Conservation (phyloP, 2,888 invertebrate genomes). For the Arctia plantaginis region DNA sequence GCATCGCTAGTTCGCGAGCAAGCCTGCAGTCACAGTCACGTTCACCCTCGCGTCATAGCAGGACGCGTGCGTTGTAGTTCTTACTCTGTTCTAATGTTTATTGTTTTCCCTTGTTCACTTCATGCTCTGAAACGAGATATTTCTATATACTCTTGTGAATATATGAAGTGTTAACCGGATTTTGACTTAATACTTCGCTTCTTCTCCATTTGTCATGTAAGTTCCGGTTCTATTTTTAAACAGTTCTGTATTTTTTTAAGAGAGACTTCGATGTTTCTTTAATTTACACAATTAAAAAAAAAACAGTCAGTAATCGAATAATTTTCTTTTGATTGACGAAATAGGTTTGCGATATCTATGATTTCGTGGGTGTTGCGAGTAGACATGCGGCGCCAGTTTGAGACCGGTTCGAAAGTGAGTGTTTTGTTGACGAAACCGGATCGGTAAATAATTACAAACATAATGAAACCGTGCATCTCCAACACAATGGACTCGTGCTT, state of each 20-base stretch:
- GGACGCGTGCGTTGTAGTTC: constrained; percentile 66
- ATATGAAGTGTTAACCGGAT: constrained; percentile 56
- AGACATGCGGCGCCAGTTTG: constrained; percentile 54
- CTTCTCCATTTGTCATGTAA: constrained; percentile 49
- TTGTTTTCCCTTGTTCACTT: constrained; percentile 48
- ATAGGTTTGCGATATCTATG: constrained; percentile 39
- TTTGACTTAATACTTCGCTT: constrained; percentile 42
- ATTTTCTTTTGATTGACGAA: constrained; percentile 24
- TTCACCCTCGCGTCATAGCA: constrained; percentile 63
- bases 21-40: constrained; percentile 72
- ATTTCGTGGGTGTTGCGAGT: constrained; percentile 35
- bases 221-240: constrained; percentile 44
- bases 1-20: constrained; percentile 53
- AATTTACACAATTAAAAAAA: not conserved
- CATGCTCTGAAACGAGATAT: constrained; percentile 39
- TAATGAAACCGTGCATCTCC: constrained; percentile 47
- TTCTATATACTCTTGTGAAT: constrained; percentile 50
- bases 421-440: constrained; percentile 77
- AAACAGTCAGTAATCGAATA: constrained; percentile 13
- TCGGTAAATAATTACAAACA: constrained; percentile 65
- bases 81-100: constrained; percentile 46
- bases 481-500: constrained; percentile 33
- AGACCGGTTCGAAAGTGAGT: constrained; percentile 81
- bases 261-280: constrained; percentile 10
- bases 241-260: constrained; percentile 6